Base-by-base conservation (phyloP, 2,888 invertebrate species). In the Dione juno region DNA sequence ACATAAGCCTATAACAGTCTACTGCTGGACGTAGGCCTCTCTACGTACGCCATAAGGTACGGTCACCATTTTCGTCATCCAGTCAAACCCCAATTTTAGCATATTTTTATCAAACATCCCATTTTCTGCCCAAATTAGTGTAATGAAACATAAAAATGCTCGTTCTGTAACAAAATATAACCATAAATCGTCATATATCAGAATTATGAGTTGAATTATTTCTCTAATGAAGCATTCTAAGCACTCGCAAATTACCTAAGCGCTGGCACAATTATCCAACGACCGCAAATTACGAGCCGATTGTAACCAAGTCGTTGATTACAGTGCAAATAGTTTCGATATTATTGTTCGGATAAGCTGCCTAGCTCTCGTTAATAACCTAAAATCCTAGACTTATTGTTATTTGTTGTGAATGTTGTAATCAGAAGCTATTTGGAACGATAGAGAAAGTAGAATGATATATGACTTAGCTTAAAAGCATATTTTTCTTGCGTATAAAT, bases 271-370 rank as follows among this genome's bases (percentile, higher is more conserved):
- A 75, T 78, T 78, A 78, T 73, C 70, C 59, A 61, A 40, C 53
- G 66, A 66, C 77, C 77, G 70, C 78, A 77, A 78, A 78, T 78
- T 77, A 77, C 75, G 70, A 50, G 66, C 57, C 72, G 52, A 72
- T 75, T 75, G 75, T 73, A 74, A 57, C 66, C 66, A 66, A 70
- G 66, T 70, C 59, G 58, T 68, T 64, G 68, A 45, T 67, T 52
- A 61, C 61, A 40, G 41, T 52, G 53, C 41, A 61, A 66, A 66
- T 64, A 54, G 66, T 52, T 61, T 61, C 28, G 28, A 45, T 61
- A 28, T 61, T 61, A 61, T 61, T 28, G 61, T 45, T 35, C 43
- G 8, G 45, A 59, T 57, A 57, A 59, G 28, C 28, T 45, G 28
- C 21, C 45, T 35, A 45, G 61, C 11, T 45, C n/a, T 45, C 28